Conservation (phyloP, 2,888 invertebrate species). For the Drosophila neoperkinsi region DNA sequence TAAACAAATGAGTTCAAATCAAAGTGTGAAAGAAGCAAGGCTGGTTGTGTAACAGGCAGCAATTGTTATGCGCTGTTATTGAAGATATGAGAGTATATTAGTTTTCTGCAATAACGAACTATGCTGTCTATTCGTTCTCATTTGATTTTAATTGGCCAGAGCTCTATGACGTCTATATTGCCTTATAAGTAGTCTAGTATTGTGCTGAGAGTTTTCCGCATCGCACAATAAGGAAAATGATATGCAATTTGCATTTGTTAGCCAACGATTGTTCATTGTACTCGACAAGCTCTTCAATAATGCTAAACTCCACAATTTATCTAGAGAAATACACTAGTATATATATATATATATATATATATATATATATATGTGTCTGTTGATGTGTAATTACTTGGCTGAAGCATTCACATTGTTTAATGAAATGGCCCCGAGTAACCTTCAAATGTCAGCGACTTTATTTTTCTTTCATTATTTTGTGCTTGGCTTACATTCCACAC, state of each 20-base stretch:
- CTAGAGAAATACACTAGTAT: conserved; percentile 19
- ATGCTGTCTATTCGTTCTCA: not conserved
- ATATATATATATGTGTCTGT: conserved; percentile 8
- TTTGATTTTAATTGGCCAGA: conserved; percentile 1
- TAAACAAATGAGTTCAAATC: conserved; percentile 9
- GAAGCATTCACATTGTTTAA: conserved; percentile 50
- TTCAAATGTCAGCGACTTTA: conserved; percentile 74
- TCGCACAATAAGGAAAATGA: conserved; percentile 8
- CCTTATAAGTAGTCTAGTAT: conserved; percentile 6
- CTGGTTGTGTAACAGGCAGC: not conserved
- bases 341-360: conserved; percentile 4
- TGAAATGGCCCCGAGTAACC: conserved; percentile 61
- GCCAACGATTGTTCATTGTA: conserved; percentile 6
- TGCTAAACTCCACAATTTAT: conserved; percentile 22
- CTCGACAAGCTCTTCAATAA: conserved; percentile 34
- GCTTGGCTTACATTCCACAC: conserved; percentile 51
- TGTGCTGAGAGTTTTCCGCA: conserved; percentile 33
- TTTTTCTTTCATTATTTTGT: conserved; percentile 44
- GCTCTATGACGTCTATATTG: not conserved
- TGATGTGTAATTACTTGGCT: conserved; percentile 34
- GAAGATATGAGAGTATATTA: not conserved
- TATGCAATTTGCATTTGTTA: conserved; percentile 22
- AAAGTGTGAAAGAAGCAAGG: conserved; percentile 18
- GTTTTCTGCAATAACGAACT: not conserved
- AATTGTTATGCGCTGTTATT: not conserved